Conservation (phyloP, 2,113 vertebrate genomes). For the Podocnemis expansa region DNA sequence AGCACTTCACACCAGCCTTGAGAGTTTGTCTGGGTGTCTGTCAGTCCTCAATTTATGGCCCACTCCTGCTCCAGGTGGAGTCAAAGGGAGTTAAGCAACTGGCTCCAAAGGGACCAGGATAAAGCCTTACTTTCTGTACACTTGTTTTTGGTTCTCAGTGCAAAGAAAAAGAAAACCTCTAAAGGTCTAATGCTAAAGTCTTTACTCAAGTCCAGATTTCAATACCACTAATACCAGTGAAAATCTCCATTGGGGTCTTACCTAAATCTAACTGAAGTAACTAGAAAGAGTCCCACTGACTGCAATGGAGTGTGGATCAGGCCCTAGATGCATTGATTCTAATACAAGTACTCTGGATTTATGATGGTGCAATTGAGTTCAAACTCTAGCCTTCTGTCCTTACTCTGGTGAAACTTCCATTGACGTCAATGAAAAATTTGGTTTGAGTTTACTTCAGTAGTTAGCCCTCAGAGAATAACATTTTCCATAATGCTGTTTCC, state of each 20-base stretch:
- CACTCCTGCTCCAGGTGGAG: background rate
- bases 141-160: background rate
- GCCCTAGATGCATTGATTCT: background rate
- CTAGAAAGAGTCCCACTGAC: background rate
- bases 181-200: background rate
- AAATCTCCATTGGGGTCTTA: background rate
- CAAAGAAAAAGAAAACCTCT: background rate
- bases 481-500: background rate
- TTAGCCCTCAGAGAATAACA: background rate
- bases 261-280: fast-evolving
- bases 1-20: background rate
- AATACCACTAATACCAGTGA: fast-evolving
- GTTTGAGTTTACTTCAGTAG: background rate
- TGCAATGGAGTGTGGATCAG: background rate
- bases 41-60: background rate
- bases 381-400: background rate
- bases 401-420: background rate
- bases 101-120: background rate
- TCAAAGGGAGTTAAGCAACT: background rate
- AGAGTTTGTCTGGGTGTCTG: background rate
- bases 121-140: background rate
- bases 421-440: background rate
- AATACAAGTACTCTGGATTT: background rate
- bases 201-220: background rate
- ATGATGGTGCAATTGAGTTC: background rate